Percentiles rank a stretch among this genome's conserved stretches.
phyloP scores from a whole-genome alignment of 2,113 vertebrate species.

The Rostratula benghalensis region DNA sequence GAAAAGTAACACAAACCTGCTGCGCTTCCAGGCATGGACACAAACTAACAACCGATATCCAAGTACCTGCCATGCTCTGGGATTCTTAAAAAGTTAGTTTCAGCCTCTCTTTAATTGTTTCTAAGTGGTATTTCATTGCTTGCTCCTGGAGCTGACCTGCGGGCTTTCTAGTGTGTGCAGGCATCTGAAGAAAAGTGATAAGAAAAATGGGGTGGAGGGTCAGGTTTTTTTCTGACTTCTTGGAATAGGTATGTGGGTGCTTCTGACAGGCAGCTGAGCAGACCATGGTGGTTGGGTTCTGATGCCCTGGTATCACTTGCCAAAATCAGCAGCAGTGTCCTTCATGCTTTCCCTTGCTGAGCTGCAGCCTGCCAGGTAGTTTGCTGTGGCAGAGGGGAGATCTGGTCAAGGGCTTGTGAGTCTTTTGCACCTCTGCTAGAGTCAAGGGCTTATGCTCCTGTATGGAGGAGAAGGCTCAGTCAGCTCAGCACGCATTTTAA shows the following conservation, averaged over 20 bases:
- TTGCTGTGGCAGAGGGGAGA: neutral
- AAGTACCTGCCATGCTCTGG: neutral
- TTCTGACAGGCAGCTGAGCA: neutral
- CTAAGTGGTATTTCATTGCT: neutral
- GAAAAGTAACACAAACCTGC: neutral
- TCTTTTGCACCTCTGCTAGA: neutral
- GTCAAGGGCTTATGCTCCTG: neutral
- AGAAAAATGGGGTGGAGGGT: neutral
- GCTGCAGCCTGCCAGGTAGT: neutral
- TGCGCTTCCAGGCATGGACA: neutral
- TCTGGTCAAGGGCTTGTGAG: neutral
- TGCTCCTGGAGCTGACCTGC: neutral
- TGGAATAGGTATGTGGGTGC: neutral
- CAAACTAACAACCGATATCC: neutral
- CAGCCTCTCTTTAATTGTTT: neutral
- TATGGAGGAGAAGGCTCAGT: neutral
- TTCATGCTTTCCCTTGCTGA: neutral
- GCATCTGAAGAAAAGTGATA: neutral
- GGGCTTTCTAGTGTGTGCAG: neutral
- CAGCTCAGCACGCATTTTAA: neutral
- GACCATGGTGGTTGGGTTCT: neutral
- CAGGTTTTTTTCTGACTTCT: neutral
- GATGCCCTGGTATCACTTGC: neutral
- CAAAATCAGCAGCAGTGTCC: neutral
- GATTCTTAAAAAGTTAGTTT: neutral